These are phyloP conservation scores for Parthenolecanium corni DNA, from an alignment of 2,888 invertebrate species.

Conservation along the genomic window DNA sequence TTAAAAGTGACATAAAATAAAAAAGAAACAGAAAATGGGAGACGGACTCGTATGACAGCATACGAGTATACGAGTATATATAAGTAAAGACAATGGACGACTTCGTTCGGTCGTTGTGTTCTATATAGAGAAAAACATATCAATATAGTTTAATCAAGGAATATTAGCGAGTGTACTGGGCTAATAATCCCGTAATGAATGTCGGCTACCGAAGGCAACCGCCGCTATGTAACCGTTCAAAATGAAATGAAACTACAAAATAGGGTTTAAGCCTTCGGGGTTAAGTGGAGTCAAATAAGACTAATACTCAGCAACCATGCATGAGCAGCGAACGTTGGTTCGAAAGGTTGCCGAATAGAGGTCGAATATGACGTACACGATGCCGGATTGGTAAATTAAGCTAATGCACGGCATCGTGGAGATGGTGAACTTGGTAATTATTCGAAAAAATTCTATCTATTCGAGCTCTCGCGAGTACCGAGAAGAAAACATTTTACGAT, in stretches of 20 bases:
- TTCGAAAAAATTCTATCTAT: no score
- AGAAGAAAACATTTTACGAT: no score
- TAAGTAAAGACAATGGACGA: no score
- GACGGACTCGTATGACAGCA: no score
- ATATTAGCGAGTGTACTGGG: slow-evolving; percentile 18
- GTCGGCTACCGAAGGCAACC: slow-evolving; percentile 7
- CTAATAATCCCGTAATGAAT: slow-evolving; percentile 27
- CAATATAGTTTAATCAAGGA: slow-evolving; percentile 28
- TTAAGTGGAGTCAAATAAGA: slow-evolving; percentile 28
- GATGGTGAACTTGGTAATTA: no score
- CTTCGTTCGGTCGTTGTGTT: no score
- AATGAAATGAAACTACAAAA: slow-evolving; percentile 26
- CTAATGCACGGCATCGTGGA: no score
- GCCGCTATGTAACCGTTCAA: not conserved
- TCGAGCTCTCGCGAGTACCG: no score
- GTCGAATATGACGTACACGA: slow-evolving; percentile 26
- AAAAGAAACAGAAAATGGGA: no score
- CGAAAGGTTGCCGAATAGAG: slow-evolving; percentile 27
- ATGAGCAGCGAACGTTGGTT: not conserved
- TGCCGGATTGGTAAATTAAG: slow-evolving; percentile 23
- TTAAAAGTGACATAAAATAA: no score
- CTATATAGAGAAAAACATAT: slow-evolving; percentile 22
- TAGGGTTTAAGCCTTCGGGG: slow-evolving; percentile 25
- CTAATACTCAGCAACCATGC: slow-evolving; percentile 16
- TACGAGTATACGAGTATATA: no score